Evolutionary conservation across 2,888 invertebrate genomes (phyloP).

Genomic region (Unio delphinus): DNA sequence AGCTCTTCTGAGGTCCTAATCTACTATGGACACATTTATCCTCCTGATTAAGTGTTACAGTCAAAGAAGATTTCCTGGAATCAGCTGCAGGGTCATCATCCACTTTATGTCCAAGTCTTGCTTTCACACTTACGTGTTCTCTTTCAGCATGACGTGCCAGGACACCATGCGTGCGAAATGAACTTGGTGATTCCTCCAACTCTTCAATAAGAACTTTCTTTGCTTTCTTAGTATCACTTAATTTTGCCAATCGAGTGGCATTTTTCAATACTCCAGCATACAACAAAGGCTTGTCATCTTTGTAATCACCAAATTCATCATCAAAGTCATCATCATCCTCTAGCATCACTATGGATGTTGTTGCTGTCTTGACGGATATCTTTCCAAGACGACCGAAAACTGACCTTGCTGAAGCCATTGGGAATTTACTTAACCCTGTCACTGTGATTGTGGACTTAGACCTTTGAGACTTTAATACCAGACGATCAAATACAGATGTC

Average conservation of each 20-base stretch:
- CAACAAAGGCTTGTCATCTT: slow-evolving; percentile 31
- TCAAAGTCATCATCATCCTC: slow-evolving; percentile 32
- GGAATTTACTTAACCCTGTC: slow-evolving; percentile 41
- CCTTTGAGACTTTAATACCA: slow-evolving; percentile 72
- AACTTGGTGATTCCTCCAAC: slow-evolving; percentile 1
- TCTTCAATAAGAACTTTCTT: slow-evolving; percentile 17
- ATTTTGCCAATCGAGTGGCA: slow-evolving; percentile 6
- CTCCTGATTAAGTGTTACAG: too few species aligned
- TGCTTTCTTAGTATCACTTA: slow-evolving; percentile 41
- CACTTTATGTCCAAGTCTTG: slow-evolving; percentile 23
- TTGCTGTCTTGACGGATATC: slow-evolving; percentile 54
- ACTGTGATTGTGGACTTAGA: slow-evolving; percentile 37
- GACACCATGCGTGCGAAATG: slow-evolving; percentile 4
- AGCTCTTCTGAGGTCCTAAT: too few species aligned
- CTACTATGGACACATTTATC: too few species aligned
- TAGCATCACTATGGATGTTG: slow-evolving; percentile 48
- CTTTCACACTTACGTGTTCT: slow-evolving; percentile 21
- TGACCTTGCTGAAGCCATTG: slow-evolving; percentile 28
- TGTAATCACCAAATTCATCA: slow-evolving; percentile 18
- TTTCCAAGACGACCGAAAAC: slow-evolving; percentile 63
- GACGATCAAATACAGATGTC: slow-evolving; percentile 74
- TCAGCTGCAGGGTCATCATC: too few species aligned
- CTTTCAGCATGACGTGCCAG: slow-evolving; percentile 14
- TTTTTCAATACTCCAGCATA: slow-evolving; percentile 59
- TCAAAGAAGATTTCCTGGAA: too few species aligned